Conservation (phyloP, 2,113 vertebrate species). For the Zeus faber region DNA sequence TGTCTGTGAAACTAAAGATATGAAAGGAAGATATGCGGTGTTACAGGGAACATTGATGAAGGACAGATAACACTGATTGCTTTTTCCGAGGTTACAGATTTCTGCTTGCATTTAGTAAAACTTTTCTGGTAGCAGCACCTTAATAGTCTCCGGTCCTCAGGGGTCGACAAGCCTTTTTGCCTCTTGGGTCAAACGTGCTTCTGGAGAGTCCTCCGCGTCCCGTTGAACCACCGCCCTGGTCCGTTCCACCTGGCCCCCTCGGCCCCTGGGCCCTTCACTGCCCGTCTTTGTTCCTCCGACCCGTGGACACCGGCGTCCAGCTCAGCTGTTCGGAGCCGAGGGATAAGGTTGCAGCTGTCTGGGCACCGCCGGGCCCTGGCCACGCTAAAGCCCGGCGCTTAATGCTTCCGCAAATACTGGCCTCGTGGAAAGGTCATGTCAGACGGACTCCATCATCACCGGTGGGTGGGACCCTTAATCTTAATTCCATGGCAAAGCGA, state of each 20-base stretch:
- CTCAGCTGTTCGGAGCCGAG: slow-evolving; percentile 49
- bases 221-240: background rate
- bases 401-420: slow-evolving; percentile 50
- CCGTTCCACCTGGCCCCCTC: background rate
- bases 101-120: too few relatives aligned
- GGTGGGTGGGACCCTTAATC: slow-evolving; percentile 38
- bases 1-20: background rate
- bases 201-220: too few relatives aligned
- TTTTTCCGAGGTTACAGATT: too few relatives aligned
- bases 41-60: too few relatives aligned
- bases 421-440: slow-evolving; percentile 62
- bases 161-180: too few relatives aligned
- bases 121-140: too few relatives aligned
- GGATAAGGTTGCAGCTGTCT: slow-evolving; percentile 68
- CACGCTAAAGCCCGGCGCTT: slow-evolving; percentile 54
- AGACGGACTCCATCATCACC: slow-evolving; percentile 46
- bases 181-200: too few relatives aligned
- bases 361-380: slow-evolving; percentile 41
- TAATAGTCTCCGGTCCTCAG: too few relatives aligned
- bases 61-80: too few relatives aligned
- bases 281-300: slow-evolving; percentile 16
- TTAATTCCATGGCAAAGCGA: slow-evolving; percentile 45
- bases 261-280: slow-evolving; percentile 3
- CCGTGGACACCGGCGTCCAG: slow-evolving; percentile 17
- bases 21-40: background rate